phyloP scores from a whole-genome alignment of 2,888 invertebrate species.

The Drosophila nigricruria region DNA sequence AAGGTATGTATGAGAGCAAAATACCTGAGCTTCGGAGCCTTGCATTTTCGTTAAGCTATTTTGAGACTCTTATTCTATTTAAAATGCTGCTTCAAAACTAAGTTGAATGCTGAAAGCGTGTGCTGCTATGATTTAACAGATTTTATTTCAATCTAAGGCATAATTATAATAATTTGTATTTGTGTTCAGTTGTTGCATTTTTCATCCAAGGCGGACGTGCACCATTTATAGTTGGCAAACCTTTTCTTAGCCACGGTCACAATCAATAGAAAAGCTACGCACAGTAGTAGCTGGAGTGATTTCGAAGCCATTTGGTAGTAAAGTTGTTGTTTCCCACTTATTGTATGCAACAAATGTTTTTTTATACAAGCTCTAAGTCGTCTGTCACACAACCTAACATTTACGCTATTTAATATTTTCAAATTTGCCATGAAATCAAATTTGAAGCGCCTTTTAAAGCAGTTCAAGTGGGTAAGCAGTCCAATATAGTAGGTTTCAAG shows the following conservation, averaged over 20 bases:
- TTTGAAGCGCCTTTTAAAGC: slow-evolving; percentile 10
- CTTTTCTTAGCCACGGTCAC: neutral
- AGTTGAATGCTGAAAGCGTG: neutral
- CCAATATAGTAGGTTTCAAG: neutral
- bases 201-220: neutral
- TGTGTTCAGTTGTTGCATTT: slow-evolving; percentile 6
- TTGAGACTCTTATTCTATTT: neutral
- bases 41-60: slow-evolving; percentile 45
- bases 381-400: neutral
- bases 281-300: neutral
- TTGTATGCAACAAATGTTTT: neutral
- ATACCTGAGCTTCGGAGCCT: slow-evolving; percentile 45
- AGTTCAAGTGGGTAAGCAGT: slow-evolving; percentile 1
- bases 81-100: neutral
- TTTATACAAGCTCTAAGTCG: neutral
- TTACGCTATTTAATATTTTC: neutral
- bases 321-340: neutral
- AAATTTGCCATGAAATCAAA: slow-evolving; percentile 17
- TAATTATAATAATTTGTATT: neutral
- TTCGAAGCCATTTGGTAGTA: neutral
- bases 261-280: neutral
- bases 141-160: slow-evolving; percentile 7
- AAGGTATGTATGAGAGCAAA: no score
- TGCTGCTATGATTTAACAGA: slow-evolving; percentile 1
- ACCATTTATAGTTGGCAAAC: slow-evolving; percentile 10